Base-by-base conservation (phyloP, 1,140 invertebrate genomes). In the Steinernema khuongi region DNA sequence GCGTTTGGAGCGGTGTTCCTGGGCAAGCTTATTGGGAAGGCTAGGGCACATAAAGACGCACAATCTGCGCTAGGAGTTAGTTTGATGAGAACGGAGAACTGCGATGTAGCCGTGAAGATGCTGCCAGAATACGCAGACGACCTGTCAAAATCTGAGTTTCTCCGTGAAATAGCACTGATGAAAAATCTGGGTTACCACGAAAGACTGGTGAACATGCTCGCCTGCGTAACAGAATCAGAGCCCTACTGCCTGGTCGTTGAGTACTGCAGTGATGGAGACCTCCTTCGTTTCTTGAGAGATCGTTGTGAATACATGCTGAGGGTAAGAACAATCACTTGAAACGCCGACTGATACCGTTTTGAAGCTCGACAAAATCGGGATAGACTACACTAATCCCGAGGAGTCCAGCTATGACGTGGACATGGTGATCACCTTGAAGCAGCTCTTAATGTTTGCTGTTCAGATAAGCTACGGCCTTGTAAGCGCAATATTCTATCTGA, bases 211-310 rank as follows among this genome's bases (percentile, higher is more conserved):
- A 87, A 85, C 76, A 87, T 88, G 85, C 76, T 88, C 26, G 87
- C 87, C 18, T 88, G 87, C 77, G 85, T 87, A 60, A 88, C 86
- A 18, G 78, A 86, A 1, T 76, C 80, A 2, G 84, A 87, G 30
- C 87, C 87, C 2, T 80, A 86, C 41, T 88, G 87, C 79, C 79
- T 88, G 22, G 76, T 88, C 69, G 87, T 88, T 1, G 87, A 88
- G 78, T 86, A 88, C 76, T 79, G 87, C 76, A 73, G 80, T 7
- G 74, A 86, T 74, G 87, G 87, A 0, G 87, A 88, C 79, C 79
- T 88, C 28, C 78, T 87, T 30, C 79, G 85, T 29, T 87, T 85
- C 73, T 81, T 88, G 2, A 81, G 82, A 41, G 77, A 82, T 18
- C 74, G 85, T 31, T 80, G 87, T 32, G 75, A 84, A 28, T 77